Percentiles rank a stretch among this genome's conserved stretches.
Conservation (phyloP, 2,797 vertebrate species). For the Oceanodroma leucorhoa region DNA sequence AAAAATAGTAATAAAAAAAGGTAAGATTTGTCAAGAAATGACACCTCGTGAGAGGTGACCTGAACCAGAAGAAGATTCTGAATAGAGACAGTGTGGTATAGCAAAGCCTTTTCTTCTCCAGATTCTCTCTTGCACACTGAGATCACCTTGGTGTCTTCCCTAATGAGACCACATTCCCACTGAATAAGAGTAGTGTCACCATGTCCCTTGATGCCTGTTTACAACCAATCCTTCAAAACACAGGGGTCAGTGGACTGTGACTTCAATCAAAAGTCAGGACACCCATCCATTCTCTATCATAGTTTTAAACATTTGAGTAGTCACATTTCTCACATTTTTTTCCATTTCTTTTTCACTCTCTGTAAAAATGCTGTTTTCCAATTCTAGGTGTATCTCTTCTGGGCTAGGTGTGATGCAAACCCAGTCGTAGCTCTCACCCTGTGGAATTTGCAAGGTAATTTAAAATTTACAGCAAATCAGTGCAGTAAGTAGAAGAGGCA, state of each 20-base stretch:
- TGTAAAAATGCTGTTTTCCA: neutral
- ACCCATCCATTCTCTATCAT: neutral
- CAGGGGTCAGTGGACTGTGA: neutral
- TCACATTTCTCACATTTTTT: neutral
- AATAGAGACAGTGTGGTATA: neutral
- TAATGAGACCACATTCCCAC: neutral
- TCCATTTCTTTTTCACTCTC: neutral
- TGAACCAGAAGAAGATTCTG: conserved; percentile 3
- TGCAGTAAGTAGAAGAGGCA: neutral
- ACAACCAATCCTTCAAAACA: neutral
- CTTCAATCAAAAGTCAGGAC: neutral
- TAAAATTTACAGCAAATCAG: neutral
- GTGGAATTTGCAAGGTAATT: neutral
- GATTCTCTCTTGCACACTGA: neutral
- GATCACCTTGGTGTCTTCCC: neutral
- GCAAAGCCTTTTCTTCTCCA: neutral
- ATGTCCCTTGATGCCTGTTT: neutral
- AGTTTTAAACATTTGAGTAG: neutral
- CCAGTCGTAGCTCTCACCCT: accelerated
- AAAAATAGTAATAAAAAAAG: conserved; percentile 51
- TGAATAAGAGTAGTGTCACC: neutral
- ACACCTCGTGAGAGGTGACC: neutral
- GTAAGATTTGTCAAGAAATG: conserved; percentile 57
- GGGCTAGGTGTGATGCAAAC: neutral
- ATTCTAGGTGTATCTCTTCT: neutral